phyloP scores from a whole-genome alignment of 1,140 invertebrate genomes.

The Hestina assimilis region DNA sequence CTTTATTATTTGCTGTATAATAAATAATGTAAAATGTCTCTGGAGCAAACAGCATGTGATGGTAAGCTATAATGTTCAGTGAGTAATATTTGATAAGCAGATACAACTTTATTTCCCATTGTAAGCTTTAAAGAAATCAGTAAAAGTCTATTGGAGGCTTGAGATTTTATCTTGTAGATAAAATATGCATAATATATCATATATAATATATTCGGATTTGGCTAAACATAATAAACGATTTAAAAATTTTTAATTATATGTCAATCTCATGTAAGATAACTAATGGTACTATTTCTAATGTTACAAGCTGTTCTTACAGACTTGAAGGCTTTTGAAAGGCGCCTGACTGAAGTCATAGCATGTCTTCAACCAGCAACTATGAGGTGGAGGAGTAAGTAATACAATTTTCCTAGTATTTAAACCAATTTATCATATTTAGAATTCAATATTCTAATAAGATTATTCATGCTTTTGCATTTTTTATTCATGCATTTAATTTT shows the following conservation, averaged over 20 bases:
- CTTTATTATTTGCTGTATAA: not conserved
- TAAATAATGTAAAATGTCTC: slow-evolving; percentile 78
- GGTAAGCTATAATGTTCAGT: too few species aligned
- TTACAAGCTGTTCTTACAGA: slow-evolving; percentile 83
- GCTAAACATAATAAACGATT: too few species aligned
- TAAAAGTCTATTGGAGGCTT: too few species aligned
- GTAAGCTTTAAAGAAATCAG: too few species aligned
- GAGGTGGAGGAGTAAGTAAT: slow-evolving; percentile 92
- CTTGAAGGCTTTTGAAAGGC: slow-evolving; percentile 96
- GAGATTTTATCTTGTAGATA: too few species aligned
- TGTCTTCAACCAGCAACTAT: slow-evolving; percentile 94
- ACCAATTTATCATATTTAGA: not conserved
- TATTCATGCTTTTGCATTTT: too few species aligned
- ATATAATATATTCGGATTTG: too few species aligned
- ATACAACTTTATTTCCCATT: too few species aligned
- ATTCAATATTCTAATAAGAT: too few species aligned
- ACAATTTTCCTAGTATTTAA: not conserved
- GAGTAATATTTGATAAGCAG: too few species aligned
- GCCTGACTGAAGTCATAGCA: slow-evolving; percentile 97
- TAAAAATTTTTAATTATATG: not conserved
- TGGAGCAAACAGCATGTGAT: slow-evolving; percentile 88
- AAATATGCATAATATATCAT: too few species aligned
- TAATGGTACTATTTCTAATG: slow-evolving; percentile 23
- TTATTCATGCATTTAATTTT: too few species aligned
- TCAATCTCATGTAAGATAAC: slow-evolving; percentile 8